These are phyloP conservation scores for Agrypnia vestita DNA, from an alignment of 1,140 invertebrate genomes.

Conservation along the genomic window DNA sequence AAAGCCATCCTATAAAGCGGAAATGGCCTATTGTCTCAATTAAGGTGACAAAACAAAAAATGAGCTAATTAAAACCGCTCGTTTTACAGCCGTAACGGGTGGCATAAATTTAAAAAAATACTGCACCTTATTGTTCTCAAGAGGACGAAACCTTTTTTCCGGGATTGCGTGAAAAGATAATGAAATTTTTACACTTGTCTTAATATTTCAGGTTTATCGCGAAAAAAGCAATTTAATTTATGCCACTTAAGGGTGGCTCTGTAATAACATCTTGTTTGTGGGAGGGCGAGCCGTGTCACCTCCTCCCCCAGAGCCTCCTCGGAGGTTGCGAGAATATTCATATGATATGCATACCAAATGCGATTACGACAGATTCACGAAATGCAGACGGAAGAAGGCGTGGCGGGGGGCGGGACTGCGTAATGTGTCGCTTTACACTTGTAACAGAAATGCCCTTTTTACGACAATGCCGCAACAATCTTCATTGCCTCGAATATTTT, in stretches of 20 bases:
- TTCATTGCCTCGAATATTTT: slow-evolving; percentile 34
- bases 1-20: slow-evolving; percentile 33
- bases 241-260: slow-evolving; percentile 59
- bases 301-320: neutral
- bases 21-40: slow-evolving; percentile 24
- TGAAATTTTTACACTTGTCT: slow-evolving; percentile 57
- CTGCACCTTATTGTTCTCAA: slow-evolving; percentile 39
- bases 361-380: slow-evolving; percentile 52
- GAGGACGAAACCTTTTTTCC: slow-evolving; percentile 32
- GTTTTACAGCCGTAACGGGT: slow-evolving; percentile 26
- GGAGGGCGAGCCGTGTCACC: neutral
- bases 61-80: slow-evolving; percentile 37
- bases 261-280: slow-evolving; percentile 61
- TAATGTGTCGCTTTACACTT: slow-evolving; percentile 28
- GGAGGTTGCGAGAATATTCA: slow-evolving; percentile 58
- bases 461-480: slow-evolving; percentile 46
- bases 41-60: slow-evolving; percentile 40
- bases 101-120: slow-evolving; percentile 34
- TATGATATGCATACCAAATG: slow-evolving; percentile 61
- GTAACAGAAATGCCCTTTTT: slow-evolving; percentile 45
- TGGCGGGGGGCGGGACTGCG: neutral
- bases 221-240: slow-evolving; percentile 62
- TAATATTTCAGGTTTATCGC: slow-evolving; percentile 60
- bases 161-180: slow-evolving; percentile 49
- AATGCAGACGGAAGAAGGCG: slow-evolving; percentile 54